Conservation (phyloP, 2,888 invertebrate genomes). For the Rhabditoides inermis region DNA sequence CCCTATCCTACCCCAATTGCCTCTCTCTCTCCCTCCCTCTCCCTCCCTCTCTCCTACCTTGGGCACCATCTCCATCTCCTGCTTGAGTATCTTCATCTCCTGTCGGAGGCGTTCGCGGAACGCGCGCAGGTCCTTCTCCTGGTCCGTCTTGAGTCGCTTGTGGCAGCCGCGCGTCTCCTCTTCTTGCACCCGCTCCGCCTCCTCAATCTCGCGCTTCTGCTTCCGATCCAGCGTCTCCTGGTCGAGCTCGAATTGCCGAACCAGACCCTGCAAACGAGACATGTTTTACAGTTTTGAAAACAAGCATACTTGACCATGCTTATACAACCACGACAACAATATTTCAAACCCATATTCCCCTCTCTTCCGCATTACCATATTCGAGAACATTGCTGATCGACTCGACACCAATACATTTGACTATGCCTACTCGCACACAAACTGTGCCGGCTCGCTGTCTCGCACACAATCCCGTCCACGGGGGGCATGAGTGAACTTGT, state of each 20-base stretch:
- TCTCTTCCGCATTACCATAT: no score
- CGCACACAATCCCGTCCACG: no score
- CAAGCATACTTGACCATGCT: background rate
- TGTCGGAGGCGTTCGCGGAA: slow-evolving; percentile 89
- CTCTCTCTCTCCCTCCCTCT: background rate
- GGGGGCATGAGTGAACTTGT: no score
- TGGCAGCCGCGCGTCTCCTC: slow-evolving; percentile 76
- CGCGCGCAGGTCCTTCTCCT: slow-evolving; percentile 83
- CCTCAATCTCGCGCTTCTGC: slow-evolving; percentile 82
- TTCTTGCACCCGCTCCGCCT: slow-evolving; percentile 72
- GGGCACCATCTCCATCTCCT: slow-evolving; percentile 75
- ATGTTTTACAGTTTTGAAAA: background rate
- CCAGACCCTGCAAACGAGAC: slow-evolving; percentile 58
- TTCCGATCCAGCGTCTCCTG: slow-evolving; percentile 78
- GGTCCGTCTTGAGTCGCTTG: slow-evolving; percentile 81
- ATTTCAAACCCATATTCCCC: no score
- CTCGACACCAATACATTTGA: no score
- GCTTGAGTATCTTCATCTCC: slow-evolving; percentile 82
- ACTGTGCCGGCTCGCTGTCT: no score
- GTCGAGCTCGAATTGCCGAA: slow-evolving; percentile 82
- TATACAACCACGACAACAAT: no score
- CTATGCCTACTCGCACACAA: no score
- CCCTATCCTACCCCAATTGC: background rate
- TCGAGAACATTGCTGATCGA: no score
- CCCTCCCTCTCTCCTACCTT: no score